Conservation (phyloP, 2,797 vertebrate species). For the Pangasius sanitwongsei region DNA sequence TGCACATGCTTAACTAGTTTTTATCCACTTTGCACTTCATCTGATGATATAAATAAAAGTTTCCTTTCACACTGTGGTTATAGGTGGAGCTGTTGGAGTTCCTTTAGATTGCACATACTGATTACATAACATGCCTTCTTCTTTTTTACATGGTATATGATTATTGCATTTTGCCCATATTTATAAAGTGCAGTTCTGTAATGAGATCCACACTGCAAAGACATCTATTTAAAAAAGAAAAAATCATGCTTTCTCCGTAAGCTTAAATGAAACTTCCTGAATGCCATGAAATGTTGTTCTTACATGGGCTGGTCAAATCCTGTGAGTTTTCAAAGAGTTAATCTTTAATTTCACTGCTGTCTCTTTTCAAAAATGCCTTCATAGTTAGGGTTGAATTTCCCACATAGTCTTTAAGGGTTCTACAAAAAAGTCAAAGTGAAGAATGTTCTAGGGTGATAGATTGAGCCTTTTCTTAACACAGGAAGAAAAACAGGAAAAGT, state of each 20-base stretch:
- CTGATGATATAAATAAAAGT: background rate
- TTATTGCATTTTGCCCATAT: background rate
- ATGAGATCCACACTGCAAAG: background rate
- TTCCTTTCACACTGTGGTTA: background rate
- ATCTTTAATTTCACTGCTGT: background rate
- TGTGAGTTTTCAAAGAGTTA: background rate
- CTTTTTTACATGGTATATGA: background rate
- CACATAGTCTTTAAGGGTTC: background rate
- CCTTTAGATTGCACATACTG: background rate
- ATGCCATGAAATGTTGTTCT: background rate
- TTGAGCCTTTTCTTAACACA: background rate
- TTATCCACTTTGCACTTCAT: background rate
- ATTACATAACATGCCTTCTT: background rate
- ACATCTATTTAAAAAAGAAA: background rate
- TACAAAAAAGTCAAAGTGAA: background rate
- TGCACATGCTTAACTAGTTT: background rate
- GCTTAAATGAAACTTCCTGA: background rate
- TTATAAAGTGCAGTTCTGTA: background rate
- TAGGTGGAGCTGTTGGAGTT: background rate
- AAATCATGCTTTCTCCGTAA: background rate
- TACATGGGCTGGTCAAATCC: background rate
- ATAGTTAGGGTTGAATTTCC: background rate
- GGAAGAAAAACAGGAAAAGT: slow-evolving; percentile 17
- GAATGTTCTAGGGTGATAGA: background rate
- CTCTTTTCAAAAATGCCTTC: background rate